A percentile compares a stretch with the other conserved stretches of the same genome.
These are phyloP conservation scores for Papilio polytes DNA, from an alignment of 1,140 invertebrate genomes.

Conservation along the genomic window DNA sequence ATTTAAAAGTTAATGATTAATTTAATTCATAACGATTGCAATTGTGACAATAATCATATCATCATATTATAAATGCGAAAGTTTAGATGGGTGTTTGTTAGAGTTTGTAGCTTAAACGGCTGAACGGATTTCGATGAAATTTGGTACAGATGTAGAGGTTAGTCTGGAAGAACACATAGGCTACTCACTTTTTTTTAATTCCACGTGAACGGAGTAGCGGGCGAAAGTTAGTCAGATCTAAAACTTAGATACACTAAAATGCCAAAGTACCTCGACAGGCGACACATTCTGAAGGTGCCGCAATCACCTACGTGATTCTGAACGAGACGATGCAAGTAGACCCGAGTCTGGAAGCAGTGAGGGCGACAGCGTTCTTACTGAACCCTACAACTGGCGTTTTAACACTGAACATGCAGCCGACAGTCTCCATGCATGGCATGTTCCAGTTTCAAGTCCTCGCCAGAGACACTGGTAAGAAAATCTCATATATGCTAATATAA, in stretches of 20 bases:
- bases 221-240: too few species aligned
- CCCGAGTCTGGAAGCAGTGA: constrained; percentile 60
- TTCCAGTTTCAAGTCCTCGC: constrained; percentile 84
- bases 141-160: too few species aligned
- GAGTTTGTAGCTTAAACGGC: too few species aligned
- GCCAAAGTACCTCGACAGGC: constrained; percentile 65
- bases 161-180: too few species aligned
- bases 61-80: too few species aligned
- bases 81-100: too few species aligned
- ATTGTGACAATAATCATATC: too few species aligned
- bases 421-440: constrained; percentile 82
- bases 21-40: constrained; percentile 14
- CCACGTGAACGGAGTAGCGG: too few species aligned
- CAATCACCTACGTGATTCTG: constrained; percentile 65
- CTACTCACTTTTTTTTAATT: too few species aligned
- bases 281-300: constrained; percentile 78
- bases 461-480: constrained; percentile 73
- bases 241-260: too few species aligned
- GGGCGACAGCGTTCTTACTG: constrained; percentile 73
- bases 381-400: constrained; percentile 72
- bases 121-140: too few species aligned
- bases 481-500: too few species aligned
- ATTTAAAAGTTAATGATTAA: neutral
- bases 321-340: constrained; percentile 68
- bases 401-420: constrained; percentile 78